Evolutionary conservation across 53 echinoderm and acorn worm species (phyloP), one percentile per base, ranked within the genome.

Genomic region (Paracentrotus lividus): DNA sequence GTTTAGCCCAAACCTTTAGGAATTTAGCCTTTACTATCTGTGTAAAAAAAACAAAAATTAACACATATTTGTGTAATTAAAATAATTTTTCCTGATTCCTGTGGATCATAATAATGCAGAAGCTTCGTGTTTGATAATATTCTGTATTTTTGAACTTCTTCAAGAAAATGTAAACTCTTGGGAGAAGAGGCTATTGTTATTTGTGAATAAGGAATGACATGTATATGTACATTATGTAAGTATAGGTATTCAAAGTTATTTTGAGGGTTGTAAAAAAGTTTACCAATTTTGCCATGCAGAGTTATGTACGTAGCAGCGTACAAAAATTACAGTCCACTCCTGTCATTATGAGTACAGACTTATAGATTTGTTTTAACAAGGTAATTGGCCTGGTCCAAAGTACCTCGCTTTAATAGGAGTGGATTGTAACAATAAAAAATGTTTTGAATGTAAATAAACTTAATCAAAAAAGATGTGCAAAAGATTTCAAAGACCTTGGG

Each of bases 371-470:
- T n/a, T n/a, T n/a, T n/a, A n/a, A n/a, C n/a, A n/a, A n/a, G n/a
- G n/a, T n/a, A n/a, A n/a, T n/a, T n/a, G n/a, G n/a, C n/a, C n/a
- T n/a, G n/a, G n/a, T n/a, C n/a, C n/a, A n/a, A n/a, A n/a, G n/a
- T n/a, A n/a, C n/a, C n/a, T n/a, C n/a, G n/a, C n/a, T n/a, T n/a
- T n/a, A n/a, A n/a, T n/a, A n/a, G n/a, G n/a, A n/a, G n/a, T n/a
- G n/a, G n/a, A n/a, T n/a, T n/a, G n/a, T n/a, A n/a, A 36, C 67
- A 72, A 72, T 8, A 26, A 31, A 44, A 64, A 45, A n/a, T 69
- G 49, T 60, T 14, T 68, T 49, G 44, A 90, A 92, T 67, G 72
- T 54, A 92, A 54, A 92, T 92, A 60, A 88, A 92, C 76, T 52
- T 42, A 56, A 58, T 67, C 51, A 90, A 90, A 90, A 64, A n/a